A percentile compares a stretch with the other conserved stretches of the same genome.
Evolutionary conservation across 1,140 invertebrate species (phyloP).

Genomic region (Ceratosolen solmsi): DNA sequence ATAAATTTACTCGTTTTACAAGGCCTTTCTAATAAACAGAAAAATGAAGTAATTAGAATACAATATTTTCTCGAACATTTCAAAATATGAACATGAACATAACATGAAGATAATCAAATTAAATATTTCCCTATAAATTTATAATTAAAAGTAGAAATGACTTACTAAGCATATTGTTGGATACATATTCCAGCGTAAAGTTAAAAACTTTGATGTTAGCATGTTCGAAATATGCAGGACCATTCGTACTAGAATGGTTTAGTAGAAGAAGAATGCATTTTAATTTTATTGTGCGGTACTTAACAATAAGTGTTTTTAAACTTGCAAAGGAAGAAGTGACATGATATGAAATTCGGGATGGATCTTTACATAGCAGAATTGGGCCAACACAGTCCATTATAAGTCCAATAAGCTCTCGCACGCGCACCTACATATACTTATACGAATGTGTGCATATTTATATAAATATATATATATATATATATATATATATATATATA

Average conservation of each 20-base stretch:
- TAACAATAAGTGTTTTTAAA: background rate
- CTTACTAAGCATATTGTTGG: background rate
- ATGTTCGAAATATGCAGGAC: background rate
- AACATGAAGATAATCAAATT: no score
- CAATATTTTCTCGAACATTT: no score
- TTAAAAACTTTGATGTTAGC: no score
- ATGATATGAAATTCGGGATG: constrained; percentile 14
- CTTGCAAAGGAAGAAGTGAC: background rate
- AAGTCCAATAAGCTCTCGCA: constrained; percentile 26
- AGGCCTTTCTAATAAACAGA: no score
- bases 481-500: no score
- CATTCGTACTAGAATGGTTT: background rate
- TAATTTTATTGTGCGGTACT: constrained; percentile 24
- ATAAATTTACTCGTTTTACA: no score
- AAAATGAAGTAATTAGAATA: no score
- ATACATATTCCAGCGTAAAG: background rate
- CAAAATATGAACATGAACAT: no score
- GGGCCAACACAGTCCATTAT: constrained; percentile 10
- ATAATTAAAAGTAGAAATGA: no score
- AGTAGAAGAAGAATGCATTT: constrained; percentile 34
- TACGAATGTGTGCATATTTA: no score
- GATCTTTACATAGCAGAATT: constrained; percentile 12
- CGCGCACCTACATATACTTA: background rate
- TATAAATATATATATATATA: no score
- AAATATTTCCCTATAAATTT: no score